Evolutionary conservation across 2,113 vertebrate genomes (phyloP).

Genomic region (Ahaetulla prasina): DNA sequence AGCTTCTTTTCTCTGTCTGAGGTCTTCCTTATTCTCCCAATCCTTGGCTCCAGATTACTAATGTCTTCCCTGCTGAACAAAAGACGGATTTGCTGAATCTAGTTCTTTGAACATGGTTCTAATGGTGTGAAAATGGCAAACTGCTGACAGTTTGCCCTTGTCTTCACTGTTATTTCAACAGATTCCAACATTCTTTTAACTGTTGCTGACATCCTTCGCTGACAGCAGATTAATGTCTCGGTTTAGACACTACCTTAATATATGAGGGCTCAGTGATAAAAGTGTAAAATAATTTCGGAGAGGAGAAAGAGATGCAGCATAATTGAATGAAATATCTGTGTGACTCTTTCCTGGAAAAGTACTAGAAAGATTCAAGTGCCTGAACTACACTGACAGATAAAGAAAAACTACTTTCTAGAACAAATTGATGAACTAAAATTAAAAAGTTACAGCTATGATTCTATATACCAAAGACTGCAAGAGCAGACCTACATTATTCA

Average conservation of each 20-base stretch:
- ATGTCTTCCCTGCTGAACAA: slow-evolving; percentile 4
- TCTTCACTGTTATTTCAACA: slow-evolving; percentile 25
- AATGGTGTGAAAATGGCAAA: slow-evolving; percentile 21
- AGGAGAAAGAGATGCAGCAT: not conserved
- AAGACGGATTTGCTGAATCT: not conserved
- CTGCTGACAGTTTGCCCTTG: slow-evolving; percentile 25
- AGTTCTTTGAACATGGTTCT: slow-evolving; percentile 18
- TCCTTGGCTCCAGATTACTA: slow-evolving; percentile 11
- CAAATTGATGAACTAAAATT: not conserved
- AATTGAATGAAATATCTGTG: not conserved
- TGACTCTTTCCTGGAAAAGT: not conserved
- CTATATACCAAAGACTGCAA: not conserved
- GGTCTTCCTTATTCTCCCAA: slow-evolving; percentile 28
- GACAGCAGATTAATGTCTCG: slow-evolving; percentile 7
- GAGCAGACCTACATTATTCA: not conserved
- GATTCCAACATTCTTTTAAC: slow-evolving; percentile 1
- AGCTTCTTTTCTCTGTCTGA: not conserved
- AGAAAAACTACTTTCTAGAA: not conserved
- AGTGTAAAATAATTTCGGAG: slow-evolving; percentile 11
- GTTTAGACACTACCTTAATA: not conserved
- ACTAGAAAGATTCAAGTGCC: not conserved
- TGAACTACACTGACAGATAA: not conserved
- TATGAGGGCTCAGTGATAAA: not conserved
- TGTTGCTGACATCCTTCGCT: not conserved
- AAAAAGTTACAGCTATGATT: not conserved